Base-by-base conservation (phyloP, 2,797 vertebrate species). In the Ispidina picta region DNA sequence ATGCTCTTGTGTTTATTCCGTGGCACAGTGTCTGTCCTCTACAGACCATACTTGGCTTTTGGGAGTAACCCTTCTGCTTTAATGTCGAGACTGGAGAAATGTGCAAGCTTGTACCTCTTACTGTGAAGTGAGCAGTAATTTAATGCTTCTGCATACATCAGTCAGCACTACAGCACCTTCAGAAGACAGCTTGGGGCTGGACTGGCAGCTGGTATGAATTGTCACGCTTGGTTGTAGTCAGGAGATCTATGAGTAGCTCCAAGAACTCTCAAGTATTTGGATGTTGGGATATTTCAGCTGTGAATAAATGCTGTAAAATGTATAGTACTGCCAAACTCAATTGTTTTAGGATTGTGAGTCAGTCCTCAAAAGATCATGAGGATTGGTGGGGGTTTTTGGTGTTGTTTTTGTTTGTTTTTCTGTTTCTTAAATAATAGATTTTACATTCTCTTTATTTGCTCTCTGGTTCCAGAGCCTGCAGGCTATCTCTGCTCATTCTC, bases 401-500 rank as follows among this genome's bases (percentile, higher is more conserved):
- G 46, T 3, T 92, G 75, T 84, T 95, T 88, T 89, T 94, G 74
- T 93, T 96, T 91, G 90, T 94, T 93, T 51, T 94, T 95, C 88
- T 90, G 60, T 92, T 91, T 93, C 91, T 94, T 94, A 88, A 95
- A 94, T 93, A 91, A 92, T 92, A 51, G 71, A 95, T 95, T 92
- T 94, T 92, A 83, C 91, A 60, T 93, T 92, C 86, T 77, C 69
- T 91, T 92, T 94, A 86, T 93, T 93, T 95, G 75, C 72, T 90
- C 78, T 90, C 43, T 81, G 51, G 68, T 92, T 94, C 62, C 91
- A 91, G 72, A 92, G 86, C 92, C 94, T 93, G 88, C 83, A 80
- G 93, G 94, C 81, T 92, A 88, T 91, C 65, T 91, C 71, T 5
- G 9, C 81, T 94, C 65, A 29, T 22, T 88, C 94, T 94, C 92